A percentile compares a stretch with the other conserved stretches of the same genome.
These are phyloP conservation scores for Drosophila sordidula DNA, from an alignment of 2,888 invertebrate genomes.

Conservation along the genomic window DNA sequence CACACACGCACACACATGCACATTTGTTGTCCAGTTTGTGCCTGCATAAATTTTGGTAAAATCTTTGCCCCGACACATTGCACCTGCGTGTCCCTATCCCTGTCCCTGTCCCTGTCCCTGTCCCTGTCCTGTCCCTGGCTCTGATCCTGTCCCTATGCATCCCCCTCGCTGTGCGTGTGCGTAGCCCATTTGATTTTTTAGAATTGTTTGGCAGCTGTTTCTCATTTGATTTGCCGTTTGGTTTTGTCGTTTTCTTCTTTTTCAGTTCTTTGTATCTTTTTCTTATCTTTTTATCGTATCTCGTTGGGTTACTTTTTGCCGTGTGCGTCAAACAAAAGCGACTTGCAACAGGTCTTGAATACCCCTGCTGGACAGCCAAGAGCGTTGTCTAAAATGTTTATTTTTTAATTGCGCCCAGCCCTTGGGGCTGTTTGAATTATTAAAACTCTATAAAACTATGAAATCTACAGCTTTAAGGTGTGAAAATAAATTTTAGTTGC, in stretches of 20 bases:
- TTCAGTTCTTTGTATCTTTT: constrained; percentile 17
- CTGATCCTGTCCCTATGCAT: constrained; percentile 41
- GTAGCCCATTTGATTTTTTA: constrained; percentile 47
- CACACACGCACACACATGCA: constrained; percentile 15
- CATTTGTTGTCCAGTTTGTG: constrained; percentile 46
- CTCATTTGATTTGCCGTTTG: constrained; percentile 53
- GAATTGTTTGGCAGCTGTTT: constrained; percentile 52
- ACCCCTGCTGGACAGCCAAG: constrained; percentile 7
- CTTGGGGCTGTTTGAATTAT: constrained; percentile 22
- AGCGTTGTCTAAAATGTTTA: constrained; percentile 29
- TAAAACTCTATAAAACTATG: constrained; percentile 43
- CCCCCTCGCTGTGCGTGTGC: constrained; percentile 52
- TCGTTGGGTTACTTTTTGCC: constrained; percentile 15
- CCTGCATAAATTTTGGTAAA: constrained; percentile 57
- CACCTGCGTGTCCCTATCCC: constrained; percentile 57
- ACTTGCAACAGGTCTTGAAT: constrained; percentile 40
- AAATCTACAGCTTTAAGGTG: constrained; percentile 38
- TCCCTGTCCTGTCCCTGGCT: constrained; percentile 9
- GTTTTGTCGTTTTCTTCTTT: constrained; percentile 12
- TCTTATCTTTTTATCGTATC: constrained; percentile 13
- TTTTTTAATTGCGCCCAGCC: constrained; percentile 29
- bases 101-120: constrained; percentile 36
- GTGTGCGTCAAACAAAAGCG: constrained; percentile 5
- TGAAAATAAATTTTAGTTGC: constrained; percentile 44
- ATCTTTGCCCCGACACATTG: constrained; percentile 51